Conservation (phyloP, 2,797 vertebrate species). For the Poeciliopsis gracilis region DNA sequence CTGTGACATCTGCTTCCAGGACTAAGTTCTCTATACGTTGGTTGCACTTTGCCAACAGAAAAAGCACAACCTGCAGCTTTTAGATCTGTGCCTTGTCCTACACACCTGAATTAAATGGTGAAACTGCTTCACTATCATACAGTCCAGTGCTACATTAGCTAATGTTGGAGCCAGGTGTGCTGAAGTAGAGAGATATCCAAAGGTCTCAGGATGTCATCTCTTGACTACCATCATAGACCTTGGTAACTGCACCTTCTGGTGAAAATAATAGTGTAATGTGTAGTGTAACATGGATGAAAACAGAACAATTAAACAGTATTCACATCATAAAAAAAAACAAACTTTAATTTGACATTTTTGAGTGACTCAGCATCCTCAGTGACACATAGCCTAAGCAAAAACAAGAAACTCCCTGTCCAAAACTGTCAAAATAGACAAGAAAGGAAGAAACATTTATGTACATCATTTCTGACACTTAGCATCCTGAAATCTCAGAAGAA, state of each 20-base stretch:
- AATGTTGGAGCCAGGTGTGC: too few relatives aligned
- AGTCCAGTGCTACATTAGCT: too few relatives aligned
- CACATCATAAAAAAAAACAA: neutral
- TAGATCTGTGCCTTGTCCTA: too few relatives aligned
- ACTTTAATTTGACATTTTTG: neutral
- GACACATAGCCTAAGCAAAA: neutral
- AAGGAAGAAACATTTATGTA: neutral
- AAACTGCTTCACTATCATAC: too few relatives aligned
- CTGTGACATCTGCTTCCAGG: too few relatives aligned
- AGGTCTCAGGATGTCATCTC: too few relatives aligned
- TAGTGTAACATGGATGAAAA: neutral
- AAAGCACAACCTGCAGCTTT: too few relatives aligned
- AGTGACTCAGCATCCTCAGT: neutral
- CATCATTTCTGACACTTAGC: neutral
- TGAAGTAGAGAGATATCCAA: too few relatives aligned
- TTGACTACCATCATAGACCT: too few relatives aligned
- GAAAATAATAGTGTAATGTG: neutral
- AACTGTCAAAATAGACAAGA: neutral
- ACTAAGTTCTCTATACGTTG: too few relatives aligned
- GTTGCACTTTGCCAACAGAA: too few relatives aligned
- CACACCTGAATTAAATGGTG: too few relatives aligned
- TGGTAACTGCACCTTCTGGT: neutral
- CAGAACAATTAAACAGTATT: neutral
- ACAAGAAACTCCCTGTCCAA: conserved; percentile 10
- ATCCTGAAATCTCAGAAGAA: neutral